Evolutionary conservation across 30 jellyfish, hydroid and myxozoan species (phyloP).

Genomic region (Aurelia aurita complex sp. Pacific): DNA sequence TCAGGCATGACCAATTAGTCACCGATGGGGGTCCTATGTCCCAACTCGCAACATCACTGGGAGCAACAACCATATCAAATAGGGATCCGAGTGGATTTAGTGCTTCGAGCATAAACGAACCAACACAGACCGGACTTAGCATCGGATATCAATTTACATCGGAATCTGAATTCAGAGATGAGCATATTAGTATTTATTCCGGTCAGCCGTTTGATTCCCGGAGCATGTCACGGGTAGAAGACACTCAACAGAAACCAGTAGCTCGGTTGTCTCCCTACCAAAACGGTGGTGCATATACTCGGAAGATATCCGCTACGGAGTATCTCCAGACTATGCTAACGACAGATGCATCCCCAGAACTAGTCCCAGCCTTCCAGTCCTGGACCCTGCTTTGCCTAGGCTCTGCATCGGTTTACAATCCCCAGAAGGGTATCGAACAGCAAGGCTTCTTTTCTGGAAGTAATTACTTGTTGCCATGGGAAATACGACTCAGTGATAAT

Average conservation of each 20-base stretch:
- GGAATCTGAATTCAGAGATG: slow-evolving; percentile 42
- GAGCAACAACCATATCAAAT: slow-evolving; percentile 26
- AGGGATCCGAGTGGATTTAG: slow-evolving; percentile 29
- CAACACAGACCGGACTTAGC: slow-evolving; percentile 61
- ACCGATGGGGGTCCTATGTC: slow-evolving; percentile 24
- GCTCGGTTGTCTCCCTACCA: neutral
- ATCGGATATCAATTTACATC: slow-evolving; percentile 43
- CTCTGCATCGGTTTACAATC: slow-evolving; percentile 86
- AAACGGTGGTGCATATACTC: neutral
- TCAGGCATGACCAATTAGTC: slow-evolving; percentile 1
- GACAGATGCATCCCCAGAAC: slow-evolving; percentile 54
- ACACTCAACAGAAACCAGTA: neutral
- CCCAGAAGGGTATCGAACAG: slow-evolving; percentile 77
- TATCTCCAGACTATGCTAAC: slow-evolving; percentile 64
- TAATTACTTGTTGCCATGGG: slow-evolving; percentile 92
- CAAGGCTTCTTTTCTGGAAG: slow-evolving; percentile 96
- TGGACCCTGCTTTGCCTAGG: slow-evolving; percentile 96
- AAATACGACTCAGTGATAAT: slow-evolving; percentile 75
- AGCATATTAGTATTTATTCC: slow-evolving; percentile 9
- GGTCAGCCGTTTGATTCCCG: slow-evolving; percentile 38
- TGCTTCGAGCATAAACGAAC: slow-evolving; percentile 44
- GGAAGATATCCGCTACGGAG: slow-evolving; percentile 36
- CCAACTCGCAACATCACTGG: slow-evolving; percentile 13
- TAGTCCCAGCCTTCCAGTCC: slow-evolving; percentile 84
- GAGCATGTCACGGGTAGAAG: slow-evolving; percentile 10